phyloP scores from a whole-genome alignment of 2,113 vertebrate species.

The Mustela nigripes region DNA sequence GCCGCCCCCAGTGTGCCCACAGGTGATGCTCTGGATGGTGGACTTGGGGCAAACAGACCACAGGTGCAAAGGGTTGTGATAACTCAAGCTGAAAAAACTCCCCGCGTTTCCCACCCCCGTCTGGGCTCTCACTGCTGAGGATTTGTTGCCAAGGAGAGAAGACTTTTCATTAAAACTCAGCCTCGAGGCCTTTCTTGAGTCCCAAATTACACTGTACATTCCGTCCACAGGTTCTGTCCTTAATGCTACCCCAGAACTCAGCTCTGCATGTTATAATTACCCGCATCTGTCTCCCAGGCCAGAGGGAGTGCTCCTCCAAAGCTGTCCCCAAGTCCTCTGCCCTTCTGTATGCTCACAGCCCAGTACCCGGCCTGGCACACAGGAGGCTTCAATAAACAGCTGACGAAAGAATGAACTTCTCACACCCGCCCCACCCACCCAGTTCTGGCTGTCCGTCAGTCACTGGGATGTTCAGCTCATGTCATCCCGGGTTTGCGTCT shows the following conservation, averaged over 20 bases:
- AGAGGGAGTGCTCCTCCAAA: not conserved
- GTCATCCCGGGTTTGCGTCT: conserved; percentile 59
- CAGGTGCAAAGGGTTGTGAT: not conserved
- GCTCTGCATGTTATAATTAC: not conserved
- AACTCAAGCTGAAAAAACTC: not conserved
- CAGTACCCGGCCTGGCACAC: not conserved
- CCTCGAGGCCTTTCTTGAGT: not conserved
- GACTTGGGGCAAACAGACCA: not conserved
- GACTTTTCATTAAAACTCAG: not conserved
- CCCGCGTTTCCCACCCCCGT: not conserved
- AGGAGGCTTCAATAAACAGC: not conserved
- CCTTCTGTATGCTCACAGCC: not conserved
- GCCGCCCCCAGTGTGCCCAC: not conserved
- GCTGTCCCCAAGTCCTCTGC: not conserved
- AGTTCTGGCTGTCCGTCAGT: not conserved
- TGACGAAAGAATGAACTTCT: not conserved
- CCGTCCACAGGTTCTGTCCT: not conserved
- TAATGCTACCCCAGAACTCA: not conserved
- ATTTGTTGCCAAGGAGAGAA: not conserved
- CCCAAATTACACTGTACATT: not conserved
- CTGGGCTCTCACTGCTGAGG: not conserved
- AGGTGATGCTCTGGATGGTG: not conserved
- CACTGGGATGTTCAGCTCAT: not conserved
- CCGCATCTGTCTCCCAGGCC: not conserved
- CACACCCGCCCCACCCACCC: not conserved